phyloP scores from a whole-genome alignment of 2,113 vertebrate species.

The Protomyctophum bolini region DNA sequence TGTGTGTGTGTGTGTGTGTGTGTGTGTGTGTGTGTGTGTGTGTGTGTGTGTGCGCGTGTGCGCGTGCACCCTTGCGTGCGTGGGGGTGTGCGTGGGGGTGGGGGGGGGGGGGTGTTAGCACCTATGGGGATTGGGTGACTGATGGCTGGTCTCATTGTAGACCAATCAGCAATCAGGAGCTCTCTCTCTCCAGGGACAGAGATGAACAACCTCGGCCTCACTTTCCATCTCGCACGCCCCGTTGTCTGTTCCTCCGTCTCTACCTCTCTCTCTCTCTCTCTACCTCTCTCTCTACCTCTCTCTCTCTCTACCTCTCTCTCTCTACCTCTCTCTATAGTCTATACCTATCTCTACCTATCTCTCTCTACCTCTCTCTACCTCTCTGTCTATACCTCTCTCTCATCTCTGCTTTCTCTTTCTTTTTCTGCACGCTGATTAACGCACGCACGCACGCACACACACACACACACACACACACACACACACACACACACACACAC shows the following conservation, averaged over 20 bases:
- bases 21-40: too few relatives aligned
- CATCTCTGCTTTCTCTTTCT: slow-evolving; percentile 7
- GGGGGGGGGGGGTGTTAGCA: slow-evolving; percentile 35
- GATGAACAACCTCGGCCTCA: slow-evolving; percentile 55
- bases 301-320: slow-evolving; percentile 17
- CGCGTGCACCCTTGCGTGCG: too few relatives aligned
- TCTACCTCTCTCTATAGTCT: slow-evolving; percentile 18
- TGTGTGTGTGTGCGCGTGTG: too few relatives aligned
- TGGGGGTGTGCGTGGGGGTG: neutral
- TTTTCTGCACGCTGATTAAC: neutral
- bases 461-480: too few relatives aligned
- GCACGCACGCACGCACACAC: too few relatives aligned
- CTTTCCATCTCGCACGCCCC: slow-evolving; percentile 25
- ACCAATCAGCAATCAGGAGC: slow-evolving; percentile 57
- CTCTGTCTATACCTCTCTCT: slow-evolving; percentile 11
- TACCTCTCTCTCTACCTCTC: slow-evolving; percentile 1
- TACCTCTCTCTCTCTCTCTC: neutral
- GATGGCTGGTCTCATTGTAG: slow-evolving; percentile 58
- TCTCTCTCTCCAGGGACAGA: slow-evolving; percentile 51
- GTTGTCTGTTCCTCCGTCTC: slow-evolving; percentile 31
- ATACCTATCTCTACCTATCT: neutral
- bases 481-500: too few relatives aligned
- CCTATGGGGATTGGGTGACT: slow-evolving; percentile 52
- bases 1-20: neutral
- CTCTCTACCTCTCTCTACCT: slow-evolving; percentile 11